Base-by-base conservation (phyloP, 2,888 invertebrate species). In the Heliconius erato region DNA sequence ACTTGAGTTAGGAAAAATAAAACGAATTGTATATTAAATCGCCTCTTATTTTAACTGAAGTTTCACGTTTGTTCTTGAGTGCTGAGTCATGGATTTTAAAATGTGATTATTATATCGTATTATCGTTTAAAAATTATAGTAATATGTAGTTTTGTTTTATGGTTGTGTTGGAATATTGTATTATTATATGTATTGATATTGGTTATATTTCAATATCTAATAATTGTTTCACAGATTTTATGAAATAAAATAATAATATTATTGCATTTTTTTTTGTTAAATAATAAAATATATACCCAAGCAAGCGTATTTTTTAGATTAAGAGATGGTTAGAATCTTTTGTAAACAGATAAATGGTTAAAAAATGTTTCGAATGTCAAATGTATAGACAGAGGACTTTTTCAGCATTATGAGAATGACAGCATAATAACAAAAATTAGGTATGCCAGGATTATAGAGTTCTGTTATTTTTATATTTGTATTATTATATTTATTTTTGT, bases 1-100 rank as follows among this genome's bases (percentile, higher is more conserved):
- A n/a, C 82, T 84, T 76, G 79, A 82, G 74, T 80, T 84, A 32
- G 65, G 69, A 84, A 77, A 69, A 82, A 74, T 67, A 82, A 79
- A 68, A 72, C 79, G 44, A 68, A 79, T 63, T 74, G 44, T 28
- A 28, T 28, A 28, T 28, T 28, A 28, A 59, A 72, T 40, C n/a
- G 40, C 54, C 69, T 69, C 69, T 32, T 19, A 72, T 40, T 77
- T 63, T 71, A 49, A 71, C 63, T 54, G 14, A 69, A 68, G 79
- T 59, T 14, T 78, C 35, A 77, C 77, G 76, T 9, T 19, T 77
- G 28, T 78, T 78, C 49, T 78, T 78, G 44, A 67, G 9, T 35
- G 77, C 16, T 4, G 11, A n/a, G 7, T 65, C 35, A 77, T 65
- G 35, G 35, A 40, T 77, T 77, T 65, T 65, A 40, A 77, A 74